Percentiles rank a stretch among this genome's conserved stretches.
Evolutionary conservation across 2,797 vertebrate species (phyloP).

Genomic region (Merluccius polli): DNA sequence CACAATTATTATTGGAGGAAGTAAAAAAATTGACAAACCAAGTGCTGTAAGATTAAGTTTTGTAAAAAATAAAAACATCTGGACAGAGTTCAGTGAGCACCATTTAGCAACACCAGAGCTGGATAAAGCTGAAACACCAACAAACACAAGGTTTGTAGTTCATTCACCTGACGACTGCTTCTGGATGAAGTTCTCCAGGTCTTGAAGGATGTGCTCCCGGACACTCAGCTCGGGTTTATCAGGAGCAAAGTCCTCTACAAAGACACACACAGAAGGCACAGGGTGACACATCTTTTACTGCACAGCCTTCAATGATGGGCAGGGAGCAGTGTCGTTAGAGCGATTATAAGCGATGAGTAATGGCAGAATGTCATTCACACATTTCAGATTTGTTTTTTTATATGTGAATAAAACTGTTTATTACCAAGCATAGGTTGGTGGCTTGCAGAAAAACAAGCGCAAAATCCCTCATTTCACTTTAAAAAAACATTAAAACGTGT

Average conservation of each 20-base stretch:
- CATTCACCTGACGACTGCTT: constrained; percentile 81
- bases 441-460: not conserved
- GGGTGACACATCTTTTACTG: not conserved
- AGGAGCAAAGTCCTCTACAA: constrained; percentile 85
- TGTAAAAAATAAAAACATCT: too few species aligned
- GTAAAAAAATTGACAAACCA: too few species aligned
- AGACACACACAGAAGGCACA: constrained; percentile 7
- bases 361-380: too few species aligned
- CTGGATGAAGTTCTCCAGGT: constrained; percentile 84
- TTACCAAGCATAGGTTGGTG: not conserved
- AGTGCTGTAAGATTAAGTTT: too few species aligned
- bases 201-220: constrained; percentile 84
- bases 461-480: too few species aligned
- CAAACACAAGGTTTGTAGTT: not conserved
- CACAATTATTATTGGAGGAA: too few species aligned
- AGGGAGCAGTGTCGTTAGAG: not conserved
- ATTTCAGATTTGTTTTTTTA: not conserved
- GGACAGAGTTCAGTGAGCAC: not conserved
- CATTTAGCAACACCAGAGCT: not conserved
- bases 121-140: not conserved
- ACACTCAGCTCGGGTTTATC: constrained; percentile 78
- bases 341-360: too few species aligned
- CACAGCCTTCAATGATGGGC: not conserved
- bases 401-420: too few species aligned
- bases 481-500: not conserved